A percentile compares a stretch with the other conserved stretches of the same genome.
Evolutionary conservation across 1,140 invertebrate genomes (phyloP).

Genomic region (Drosophila mayri): DNA sequence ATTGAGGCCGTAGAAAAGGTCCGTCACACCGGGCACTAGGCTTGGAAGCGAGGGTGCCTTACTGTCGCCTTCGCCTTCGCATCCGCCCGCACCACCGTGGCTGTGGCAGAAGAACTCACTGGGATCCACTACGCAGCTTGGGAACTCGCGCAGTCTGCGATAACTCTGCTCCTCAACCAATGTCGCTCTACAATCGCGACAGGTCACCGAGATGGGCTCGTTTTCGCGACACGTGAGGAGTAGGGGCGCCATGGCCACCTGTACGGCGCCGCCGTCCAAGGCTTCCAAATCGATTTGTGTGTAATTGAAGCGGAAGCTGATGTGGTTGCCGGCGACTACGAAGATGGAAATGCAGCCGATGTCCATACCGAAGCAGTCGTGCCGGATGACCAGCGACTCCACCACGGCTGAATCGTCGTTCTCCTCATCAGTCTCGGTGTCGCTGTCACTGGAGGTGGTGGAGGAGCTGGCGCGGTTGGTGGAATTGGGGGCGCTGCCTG

Average conservation of each 20-base stretch:
- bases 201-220: conserved; percentile 27
- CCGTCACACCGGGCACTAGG: conserved; percentile 43
- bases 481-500: background rate
- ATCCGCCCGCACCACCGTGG: conserved; percentile 14
- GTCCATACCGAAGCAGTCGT: conserved; percentile 60
- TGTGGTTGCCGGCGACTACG: conserved; percentile 24
- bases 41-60: background rate
- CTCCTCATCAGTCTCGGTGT: conserved; percentile 18
- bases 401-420: conserved; percentile 1
- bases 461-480: background rate
- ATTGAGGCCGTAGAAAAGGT: conserved; percentile 76
- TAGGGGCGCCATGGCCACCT: conserved; percentile 19
- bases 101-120: conserved; percentile 79
- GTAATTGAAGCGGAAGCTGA: conserved; percentile 67
- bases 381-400: conserved; percentile 30
- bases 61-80: background rate
- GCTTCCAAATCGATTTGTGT: conserved; percentile 48
- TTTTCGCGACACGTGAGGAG: conserved; percentile 29
- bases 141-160: conserved; percentile 65
- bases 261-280: conserved; percentile 25
- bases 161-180: conserved; percentile 36
- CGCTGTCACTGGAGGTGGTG: background rate
- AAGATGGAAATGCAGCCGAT: conserved; percentile 51
- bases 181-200: conserved; percentile 35
- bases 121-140: conserved; percentile 67